Conservation (phyloP, 1,140 invertebrate genomes). For the Palaemon carinicauda region DNA sequence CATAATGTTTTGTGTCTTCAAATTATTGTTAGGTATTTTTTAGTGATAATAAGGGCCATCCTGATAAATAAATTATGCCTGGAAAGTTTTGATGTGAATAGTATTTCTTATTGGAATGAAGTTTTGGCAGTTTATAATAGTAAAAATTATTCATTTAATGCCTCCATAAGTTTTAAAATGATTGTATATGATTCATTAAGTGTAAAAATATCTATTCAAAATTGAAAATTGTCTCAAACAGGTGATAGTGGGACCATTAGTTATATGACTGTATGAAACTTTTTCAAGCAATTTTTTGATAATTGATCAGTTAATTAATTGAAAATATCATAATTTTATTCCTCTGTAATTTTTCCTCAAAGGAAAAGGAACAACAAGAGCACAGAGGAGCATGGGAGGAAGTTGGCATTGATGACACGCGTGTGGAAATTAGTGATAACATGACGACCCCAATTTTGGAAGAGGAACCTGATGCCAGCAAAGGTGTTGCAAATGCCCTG, state of each 20-base stretch:
- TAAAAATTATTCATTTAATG: no score
- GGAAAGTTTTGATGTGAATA: no score
- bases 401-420: conserved; percentile 71
- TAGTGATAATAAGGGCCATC: no score
- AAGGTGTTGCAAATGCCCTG: conserved; percentile 90
- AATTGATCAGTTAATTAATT: no score
- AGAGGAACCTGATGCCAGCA: conserved; percentile 93
- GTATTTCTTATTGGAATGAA: no score
- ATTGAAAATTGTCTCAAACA: conserved; percentile 58
- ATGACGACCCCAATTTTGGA: conserved; percentile 76
- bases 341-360: conserved; percentile 60
- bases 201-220: not conserved
- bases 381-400: conserved; percentile 76
- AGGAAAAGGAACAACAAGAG: conserved; percentile 60
- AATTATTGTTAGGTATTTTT: no score
- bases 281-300: no score
- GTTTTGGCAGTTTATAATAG: no score
- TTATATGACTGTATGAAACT: no score
- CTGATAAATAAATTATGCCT: no score
- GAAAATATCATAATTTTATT: conserved; percentile 65
- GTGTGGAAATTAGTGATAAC: conserved; percentile 59
- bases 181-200: not conserved
- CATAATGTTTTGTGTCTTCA: no score
- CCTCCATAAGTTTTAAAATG: not conserved
- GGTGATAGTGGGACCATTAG: conserved; percentile 22